Evolutionary conservation across 2,113 vertebrate species (phyloP).

Genomic region (Grammomys dolichurus): DNA sequence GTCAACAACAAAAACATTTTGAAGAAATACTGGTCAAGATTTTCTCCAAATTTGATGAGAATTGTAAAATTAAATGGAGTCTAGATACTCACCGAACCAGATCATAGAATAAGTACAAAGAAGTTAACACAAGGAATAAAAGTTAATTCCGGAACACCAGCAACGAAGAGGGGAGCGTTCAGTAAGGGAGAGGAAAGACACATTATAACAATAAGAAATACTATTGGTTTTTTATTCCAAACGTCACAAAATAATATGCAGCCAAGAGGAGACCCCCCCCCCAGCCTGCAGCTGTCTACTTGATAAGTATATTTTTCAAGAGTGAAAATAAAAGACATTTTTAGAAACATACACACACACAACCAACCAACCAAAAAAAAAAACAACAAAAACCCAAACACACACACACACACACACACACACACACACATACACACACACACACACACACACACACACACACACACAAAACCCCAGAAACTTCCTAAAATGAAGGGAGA

Average conservation of each 20-base stretch:
- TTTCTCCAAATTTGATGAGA: neutral
- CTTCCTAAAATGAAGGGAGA: neutral
- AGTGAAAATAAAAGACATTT: conserved; percentile 20
- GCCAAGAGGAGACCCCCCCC: neutral
- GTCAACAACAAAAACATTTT: neutral
- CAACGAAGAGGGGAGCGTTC: neutral
- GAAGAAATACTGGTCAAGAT: neutral
- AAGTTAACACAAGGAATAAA: neutral
- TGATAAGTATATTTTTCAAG: neutral
- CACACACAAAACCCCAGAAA: neutral
- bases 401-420: neutral
- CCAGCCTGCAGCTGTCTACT: conserved; percentile 19
- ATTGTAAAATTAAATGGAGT: neutral
- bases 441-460: neutral
- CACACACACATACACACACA: neutral
- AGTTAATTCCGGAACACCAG: neutral
- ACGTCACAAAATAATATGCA: neutral
- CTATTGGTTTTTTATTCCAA: conserved; percentile 32
- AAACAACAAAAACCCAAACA: neutral
- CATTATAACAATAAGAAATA: conserved; percentile 14
- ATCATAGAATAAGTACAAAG: neutral
- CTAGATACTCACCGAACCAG: neutral
- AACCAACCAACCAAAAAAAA: neutral
- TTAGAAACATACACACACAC: neutral
- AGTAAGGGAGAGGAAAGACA: neutral